Conservation (phyloP, 2,888 invertebrate genomes). For the Melikaiella ostensackeni region DNA sequence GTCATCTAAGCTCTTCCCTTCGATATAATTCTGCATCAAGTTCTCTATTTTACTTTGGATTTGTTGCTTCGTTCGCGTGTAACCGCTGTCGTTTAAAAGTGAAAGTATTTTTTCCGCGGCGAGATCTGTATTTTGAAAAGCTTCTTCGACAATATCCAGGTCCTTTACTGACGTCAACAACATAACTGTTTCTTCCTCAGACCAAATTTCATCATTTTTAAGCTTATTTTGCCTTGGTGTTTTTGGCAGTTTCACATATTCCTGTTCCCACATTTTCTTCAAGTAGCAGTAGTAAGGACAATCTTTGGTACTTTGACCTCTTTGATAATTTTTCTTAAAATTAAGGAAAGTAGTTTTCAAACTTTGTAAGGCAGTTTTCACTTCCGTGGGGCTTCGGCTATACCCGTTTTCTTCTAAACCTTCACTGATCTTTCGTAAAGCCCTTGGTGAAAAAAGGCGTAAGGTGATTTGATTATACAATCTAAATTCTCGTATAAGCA, state of each 20-base stretch:
- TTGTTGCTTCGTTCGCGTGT: constrained; percentile 53
- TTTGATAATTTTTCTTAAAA: constrained; percentile 51
- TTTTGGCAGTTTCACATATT: constrained; percentile 47
- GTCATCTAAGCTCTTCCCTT: constrained; percentile 46
- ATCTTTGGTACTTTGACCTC: constrained; percentile 44
- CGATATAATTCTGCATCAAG: constrained; percentile 54
- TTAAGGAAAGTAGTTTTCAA: constrained; percentile 57
- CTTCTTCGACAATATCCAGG: constrained; percentile 50
- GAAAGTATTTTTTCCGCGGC: constrained; percentile 51
- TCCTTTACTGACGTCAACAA: constrained; percentile 57
- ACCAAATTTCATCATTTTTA: constrained; percentile 56
- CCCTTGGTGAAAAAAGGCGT: constrained; percentile 53
- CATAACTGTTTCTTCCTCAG: constrained; percentile 58
- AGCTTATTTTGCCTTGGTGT: not conserved
- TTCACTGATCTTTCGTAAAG: constrained; percentile 56
- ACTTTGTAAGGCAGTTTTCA: constrained; percentile 54
- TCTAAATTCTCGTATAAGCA: constrained; percentile 54
- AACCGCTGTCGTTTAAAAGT: constrained; percentile 56
- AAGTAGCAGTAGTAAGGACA: constrained; percentile 56
- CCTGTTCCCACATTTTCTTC: constrained; percentile 57
- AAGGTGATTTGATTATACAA: constrained; percentile 52
- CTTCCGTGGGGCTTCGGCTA: constrained; percentile 56
- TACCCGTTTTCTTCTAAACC: constrained; percentile 50
- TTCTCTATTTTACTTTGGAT: constrained; percentile 55
- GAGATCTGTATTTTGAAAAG: constrained; percentile 49